These are phyloP conservation scores for Batillaria attramentaria DNA, from an alignment of 1,140 invertebrate species.

Conservation along the genomic window DNA sequence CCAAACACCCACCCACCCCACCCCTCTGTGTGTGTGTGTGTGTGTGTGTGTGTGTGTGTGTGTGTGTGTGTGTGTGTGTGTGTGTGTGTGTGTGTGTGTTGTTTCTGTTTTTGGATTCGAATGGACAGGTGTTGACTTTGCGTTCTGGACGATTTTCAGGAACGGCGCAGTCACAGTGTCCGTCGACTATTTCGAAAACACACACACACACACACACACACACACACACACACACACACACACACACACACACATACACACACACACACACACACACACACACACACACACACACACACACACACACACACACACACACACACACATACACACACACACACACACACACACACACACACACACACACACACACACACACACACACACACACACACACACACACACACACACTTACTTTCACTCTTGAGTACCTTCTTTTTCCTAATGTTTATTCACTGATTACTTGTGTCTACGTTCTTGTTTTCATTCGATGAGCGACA, in stretches of 20 bases:
- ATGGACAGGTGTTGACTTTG: too few relatives aligned
- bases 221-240: background rate
- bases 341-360: slow-evolving; percentile 2
- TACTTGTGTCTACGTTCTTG: too few relatives aligned
- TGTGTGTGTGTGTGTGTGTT: too few relatives aligned
- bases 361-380: slow-evolving; percentile 2
- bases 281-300: slow-evolving; percentile 2
- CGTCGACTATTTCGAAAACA: background rate
- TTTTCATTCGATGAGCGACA: too few relatives aligned
- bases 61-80: too few relatives aligned
- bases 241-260: slow-evolving; percentile 2
- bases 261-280: background rate
- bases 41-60: slow-evolving; percentile 8
- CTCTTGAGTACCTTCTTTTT: too few relatives aligned
- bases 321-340: background rate
- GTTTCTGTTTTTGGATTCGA: too few relatives aligned
- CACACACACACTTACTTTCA: background rate
- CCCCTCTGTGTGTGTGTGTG: background rate
- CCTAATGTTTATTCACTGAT: too few relatives aligned
- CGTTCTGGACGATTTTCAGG: too few relatives aligned
- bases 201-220: background rate
- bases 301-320: slow-evolving; percentile 2
- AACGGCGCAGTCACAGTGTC: too few relatives aligned
- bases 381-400: slow-evolving; percentile 2
- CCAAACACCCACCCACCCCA: too few relatives aligned